A percentile compares a stretch with the other conserved stretches of the same genome.
These are phyloP conservation scores for Armadillidium nasatum DNA, from an alignment of 1,140 invertebrate species.

Conservation along the genomic window DNA sequence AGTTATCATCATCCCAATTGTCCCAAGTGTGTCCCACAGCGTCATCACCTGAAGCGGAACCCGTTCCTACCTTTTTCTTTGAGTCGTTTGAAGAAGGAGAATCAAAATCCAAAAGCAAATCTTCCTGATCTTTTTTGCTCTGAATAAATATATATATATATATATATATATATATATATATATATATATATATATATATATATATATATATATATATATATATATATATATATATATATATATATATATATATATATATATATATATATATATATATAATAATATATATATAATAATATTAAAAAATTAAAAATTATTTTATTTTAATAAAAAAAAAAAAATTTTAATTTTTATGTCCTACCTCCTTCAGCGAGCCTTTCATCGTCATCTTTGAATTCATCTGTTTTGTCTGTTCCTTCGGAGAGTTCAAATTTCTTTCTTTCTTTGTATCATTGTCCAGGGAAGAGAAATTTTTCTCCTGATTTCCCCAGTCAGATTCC, in stretches of 20 bases:
- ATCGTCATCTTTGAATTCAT: background rate
- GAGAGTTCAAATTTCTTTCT: background rate
- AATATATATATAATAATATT: no score
- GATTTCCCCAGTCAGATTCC: background rate
- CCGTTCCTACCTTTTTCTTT: background rate
- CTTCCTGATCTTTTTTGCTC: background rate
- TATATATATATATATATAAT: no score
- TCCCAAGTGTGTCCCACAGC: background rate
- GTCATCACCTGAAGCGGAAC: background rate
- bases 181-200: no score
- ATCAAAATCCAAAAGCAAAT: background rate
- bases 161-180: no score
- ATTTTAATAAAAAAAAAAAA: no score
- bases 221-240: no score
- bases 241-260: no score
- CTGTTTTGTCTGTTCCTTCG: background rate
- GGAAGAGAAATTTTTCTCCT: background rate
- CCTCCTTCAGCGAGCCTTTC: background rate
- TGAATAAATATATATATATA: no score
- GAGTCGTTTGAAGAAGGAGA: background rate
- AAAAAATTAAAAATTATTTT: no score
- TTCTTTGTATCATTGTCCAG: background rate
- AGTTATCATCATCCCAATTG: background rate
- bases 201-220: no score
- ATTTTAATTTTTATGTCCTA: no score